Conservation (phyloP, 2,113 vertebrate species). For the Bubo blakistoni region DNA sequence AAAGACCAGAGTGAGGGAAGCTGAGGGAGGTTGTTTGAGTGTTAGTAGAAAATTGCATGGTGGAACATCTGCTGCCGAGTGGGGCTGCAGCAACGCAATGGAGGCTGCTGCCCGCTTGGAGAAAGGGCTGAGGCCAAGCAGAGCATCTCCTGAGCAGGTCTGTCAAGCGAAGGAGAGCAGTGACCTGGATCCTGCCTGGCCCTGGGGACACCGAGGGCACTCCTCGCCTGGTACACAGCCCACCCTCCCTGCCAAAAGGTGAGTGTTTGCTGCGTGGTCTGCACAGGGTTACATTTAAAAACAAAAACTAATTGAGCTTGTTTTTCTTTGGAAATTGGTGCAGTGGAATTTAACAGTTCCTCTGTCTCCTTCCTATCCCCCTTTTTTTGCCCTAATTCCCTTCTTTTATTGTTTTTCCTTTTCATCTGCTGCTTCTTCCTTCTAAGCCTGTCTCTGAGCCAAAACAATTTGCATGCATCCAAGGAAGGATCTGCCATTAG, state of each 20-base stretch:
- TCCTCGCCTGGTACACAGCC: neutral
- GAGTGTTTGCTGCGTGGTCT: neutral
- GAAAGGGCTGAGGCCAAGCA: neutral
- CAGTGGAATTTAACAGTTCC: neutral
- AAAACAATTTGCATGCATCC: constrained; percentile 34
- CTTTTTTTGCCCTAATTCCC: neutral
- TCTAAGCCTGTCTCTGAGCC: neutral
- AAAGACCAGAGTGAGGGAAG: neutral
- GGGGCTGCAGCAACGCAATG: rapidly evolving
- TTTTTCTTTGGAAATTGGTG: neutral
- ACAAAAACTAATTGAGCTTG: neutral
- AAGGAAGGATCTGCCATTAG: constrained; percentile 34
- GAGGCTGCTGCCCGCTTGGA: neutral
- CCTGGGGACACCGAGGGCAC: rapidly evolving
- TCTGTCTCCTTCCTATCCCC: neutral
- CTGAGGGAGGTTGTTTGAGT: neutral
- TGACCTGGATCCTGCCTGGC: neutral
- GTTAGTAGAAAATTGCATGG: neutral
- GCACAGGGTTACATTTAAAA: neutral
- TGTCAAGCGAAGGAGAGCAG: neutral
- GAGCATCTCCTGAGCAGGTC: neutral
- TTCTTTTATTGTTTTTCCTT: neutral
- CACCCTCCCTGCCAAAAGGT: neutral
- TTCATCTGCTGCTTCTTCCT: neutral
- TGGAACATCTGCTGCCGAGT: neutral